Evolutionary conservation across 2,113 vertebrate genomes (phyloP).

Genomic region (Cinclus mexicanus): DNA sequence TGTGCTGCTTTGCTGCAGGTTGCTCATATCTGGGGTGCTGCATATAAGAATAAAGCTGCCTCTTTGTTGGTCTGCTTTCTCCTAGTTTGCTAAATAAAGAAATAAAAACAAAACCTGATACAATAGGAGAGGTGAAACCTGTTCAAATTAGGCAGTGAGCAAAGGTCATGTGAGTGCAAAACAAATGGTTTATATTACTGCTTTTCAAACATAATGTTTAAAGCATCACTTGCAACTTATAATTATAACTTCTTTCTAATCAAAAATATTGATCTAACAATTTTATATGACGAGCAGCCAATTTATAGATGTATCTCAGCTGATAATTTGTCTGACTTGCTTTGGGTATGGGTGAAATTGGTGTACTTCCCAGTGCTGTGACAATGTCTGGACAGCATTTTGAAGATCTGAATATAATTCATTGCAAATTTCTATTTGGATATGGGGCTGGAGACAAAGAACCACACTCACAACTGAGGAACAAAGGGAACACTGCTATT

Average conservation of each 20-base stretch:
- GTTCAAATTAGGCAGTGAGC: neutral
- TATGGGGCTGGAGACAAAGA: neutral
- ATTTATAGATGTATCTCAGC: neutral
- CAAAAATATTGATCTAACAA: neutral
- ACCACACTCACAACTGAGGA: neutral
- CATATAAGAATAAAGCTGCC: neutral
- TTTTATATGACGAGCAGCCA: neutral
- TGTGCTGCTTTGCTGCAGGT: neutral
- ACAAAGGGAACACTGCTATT: neutral
- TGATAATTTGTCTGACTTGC: neutral
- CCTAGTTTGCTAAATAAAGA: neutral
- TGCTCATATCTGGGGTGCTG: fast-evolving
- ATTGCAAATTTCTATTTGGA: neutral
- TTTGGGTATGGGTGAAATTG: neutral
- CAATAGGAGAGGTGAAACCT: neutral
- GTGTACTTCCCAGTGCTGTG: neutral
- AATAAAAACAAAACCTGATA: neutral
- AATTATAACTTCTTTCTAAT: neutral
- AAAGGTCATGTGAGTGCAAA: neutral
- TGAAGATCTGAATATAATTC: neutral
- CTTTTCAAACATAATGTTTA: neutral
- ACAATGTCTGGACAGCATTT: neutral
- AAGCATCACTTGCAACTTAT: neutral
- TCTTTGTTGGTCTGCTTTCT: fast-evolving
- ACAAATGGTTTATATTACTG: neutral